Evolutionary conservation across 2,888 invertebrate genomes (phyloP).

Genomic region (Halocaridina rubra): DNA sequence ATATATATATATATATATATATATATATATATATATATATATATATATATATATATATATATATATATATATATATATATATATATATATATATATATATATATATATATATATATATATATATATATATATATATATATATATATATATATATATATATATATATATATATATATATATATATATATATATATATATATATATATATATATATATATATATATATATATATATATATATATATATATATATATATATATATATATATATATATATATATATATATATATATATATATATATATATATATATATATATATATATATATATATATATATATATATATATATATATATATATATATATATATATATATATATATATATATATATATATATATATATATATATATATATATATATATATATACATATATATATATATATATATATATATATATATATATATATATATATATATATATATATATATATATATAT

Average conservation of each 20-base stretch:
- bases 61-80: background rate
- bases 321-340: too few relatives aligned
- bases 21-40: conserved; percentile 14
- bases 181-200: background rate
- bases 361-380: conserved; percentile 10
- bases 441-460: background rate
- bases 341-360: background rate
- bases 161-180: conserved; percentile 6
- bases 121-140: background rate
- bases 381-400: conserved; percentile 6
- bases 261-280: conserved; percentile 5
- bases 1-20: background rate
- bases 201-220: background rate
- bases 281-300: background rate
- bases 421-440: background rate
- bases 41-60: background rate
- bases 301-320: too few relatives aligned
- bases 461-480: background rate
- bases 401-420: background rate
- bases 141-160: conserved; percentile 6
- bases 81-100: too few relatives aligned
- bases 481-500: conserved; percentile 10
- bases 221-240: background rate
- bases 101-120: background rate
- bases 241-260: conserved; percentile 1